Evolutionary conservation across 2,113 vertebrate species (phyloP).

Genomic region (Cebidichthys violaceus): DNA sequence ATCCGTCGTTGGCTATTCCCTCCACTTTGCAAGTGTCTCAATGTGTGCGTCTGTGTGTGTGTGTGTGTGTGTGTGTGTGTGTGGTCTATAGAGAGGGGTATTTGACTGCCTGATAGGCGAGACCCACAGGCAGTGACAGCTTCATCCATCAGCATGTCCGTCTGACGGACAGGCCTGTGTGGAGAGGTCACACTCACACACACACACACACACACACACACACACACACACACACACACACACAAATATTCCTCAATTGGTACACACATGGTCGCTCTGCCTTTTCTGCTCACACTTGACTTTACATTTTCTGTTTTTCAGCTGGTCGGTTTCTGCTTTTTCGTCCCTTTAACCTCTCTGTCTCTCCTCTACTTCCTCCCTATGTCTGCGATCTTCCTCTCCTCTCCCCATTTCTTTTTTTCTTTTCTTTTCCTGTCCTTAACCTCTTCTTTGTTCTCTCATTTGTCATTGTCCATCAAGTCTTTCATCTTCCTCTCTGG

Average conservation of each 20-base stretch:
- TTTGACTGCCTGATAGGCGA: conserved; percentile 73
- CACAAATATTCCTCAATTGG: conserved; percentile 25
- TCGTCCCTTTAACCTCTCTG: not conserved
- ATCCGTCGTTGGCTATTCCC: conserved; percentile 9
- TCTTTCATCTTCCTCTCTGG: not conserved
- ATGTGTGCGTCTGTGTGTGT: conserved; percentile 9
- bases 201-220: too few species aligned
- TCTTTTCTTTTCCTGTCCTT: not conserved
- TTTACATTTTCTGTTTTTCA: not conserved
- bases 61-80: conserved; percentile 46
- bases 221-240: not conserved
- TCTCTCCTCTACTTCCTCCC: not conserved
- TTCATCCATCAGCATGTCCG: conserved; percentile 78
- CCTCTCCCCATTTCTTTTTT: not conserved
- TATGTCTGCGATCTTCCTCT: not conserved
- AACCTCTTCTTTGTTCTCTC: not conserved
- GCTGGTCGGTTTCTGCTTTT: not conserved
- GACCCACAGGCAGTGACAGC: conserved; percentile 74
- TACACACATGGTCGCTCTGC: conserved; percentile 30
- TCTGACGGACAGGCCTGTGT: conserved; percentile 71
- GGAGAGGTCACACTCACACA: conserved; percentile 62
- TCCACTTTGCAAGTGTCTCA: conserved; percentile 31
- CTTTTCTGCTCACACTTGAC: conserved; percentile 34
- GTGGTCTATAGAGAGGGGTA: conserved; percentile 62
- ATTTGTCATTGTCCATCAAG: not conserved